Evolutionary conservation across 2,797 vertebrate genomes (phyloP), one percentile per base, ranked within the genome.

Genomic region (Hybognathus amarus): DNA sequence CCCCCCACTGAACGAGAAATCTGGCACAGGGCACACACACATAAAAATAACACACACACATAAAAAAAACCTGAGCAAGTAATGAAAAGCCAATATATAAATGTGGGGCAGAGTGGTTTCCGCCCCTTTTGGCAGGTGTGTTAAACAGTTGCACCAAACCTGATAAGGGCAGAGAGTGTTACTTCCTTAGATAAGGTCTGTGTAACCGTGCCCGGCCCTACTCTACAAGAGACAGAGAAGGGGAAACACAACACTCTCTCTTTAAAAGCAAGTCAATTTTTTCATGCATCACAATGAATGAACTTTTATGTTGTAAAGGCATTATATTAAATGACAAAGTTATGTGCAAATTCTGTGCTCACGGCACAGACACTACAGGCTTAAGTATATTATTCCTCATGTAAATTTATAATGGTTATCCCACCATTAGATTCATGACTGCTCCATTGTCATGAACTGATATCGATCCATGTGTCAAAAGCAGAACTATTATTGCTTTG

Each of bases 81-180:
- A 47, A 74, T 77, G 38, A 78, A 84, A 77, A 67, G 56, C 76
- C 81, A 66, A 82, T 76, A 36, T 61, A 64, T 88, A 36, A 81
- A 56, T 82, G 61, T 56, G 30, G 40, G 15, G 42, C 68, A 80
- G 61, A 69, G 90, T 88, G 89, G 87, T 86, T 90, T 90, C 86
- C 5, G 24, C 76, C 87, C 85, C 83, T 87, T 68, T 88, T 86
- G 83, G 89, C 91, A 91, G 80, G 80, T 52, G 88, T 89, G 88
- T 84, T 76, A 92, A 93, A 91, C 91, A 92, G 92, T 91, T 92
- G 82, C 56, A 88, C 89, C 87, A 89, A 90, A 89, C 87, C 89
- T 73, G 89, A 93, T 90, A 92, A 93, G 90, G 80, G 75, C 77
- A 90, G 88, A 90, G 88, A 86, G 52, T 79, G 90, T 71, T 85